Percentiles rank a stretch among this genome's conserved stretches.
These are phyloP conservation scores for Otocyon megalotis DNA, from an alignment of 2,113 vertebrate genomes.

Conservation along the genomic window DNA sequence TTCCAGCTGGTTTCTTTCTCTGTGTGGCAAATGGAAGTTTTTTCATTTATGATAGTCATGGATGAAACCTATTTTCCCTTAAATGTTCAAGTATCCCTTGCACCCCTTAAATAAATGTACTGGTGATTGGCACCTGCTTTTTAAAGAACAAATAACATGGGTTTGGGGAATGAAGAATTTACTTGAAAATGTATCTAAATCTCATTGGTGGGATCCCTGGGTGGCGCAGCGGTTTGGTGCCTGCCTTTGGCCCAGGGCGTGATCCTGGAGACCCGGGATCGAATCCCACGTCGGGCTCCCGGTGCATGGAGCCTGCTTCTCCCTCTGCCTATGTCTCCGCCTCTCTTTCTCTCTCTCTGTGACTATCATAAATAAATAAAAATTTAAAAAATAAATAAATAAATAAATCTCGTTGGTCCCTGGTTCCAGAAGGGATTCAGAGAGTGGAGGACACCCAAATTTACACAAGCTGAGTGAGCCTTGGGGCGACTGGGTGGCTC, in stretches of 20 bases:
- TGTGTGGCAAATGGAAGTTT: not conserved
- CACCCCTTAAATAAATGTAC: not conserved
- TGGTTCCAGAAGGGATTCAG: not conserved
- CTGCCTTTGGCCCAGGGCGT: too few species aligned
- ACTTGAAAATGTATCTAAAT: not conserved
- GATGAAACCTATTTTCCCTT: not conserved
- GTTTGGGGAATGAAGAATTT: not conserved
- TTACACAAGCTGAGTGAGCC: not conserved
- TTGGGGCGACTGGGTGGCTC: too few species aligned
- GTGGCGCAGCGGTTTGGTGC: too few species aligned
- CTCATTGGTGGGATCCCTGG: too few species aligned
- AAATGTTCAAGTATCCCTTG: not conserved
- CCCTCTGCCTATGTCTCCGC: too few species aligned
- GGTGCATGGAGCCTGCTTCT: too few species aligned
- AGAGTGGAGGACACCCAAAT: accelerated
- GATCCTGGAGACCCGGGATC: too few species aligned
- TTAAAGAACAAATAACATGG: not conserved
- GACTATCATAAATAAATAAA: too few species aligned
- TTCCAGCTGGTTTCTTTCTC: not conserved
- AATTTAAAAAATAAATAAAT: too few species aligned
- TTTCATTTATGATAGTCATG: not conserved
- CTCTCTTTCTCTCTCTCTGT: too few species aligned
- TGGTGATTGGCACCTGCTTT: not conserved
- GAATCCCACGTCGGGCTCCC: too few species aligned
- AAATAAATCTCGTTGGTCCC: not conserved